Evolutionary conservation across 1,140 invertebrate genomes (phyloP).

Genomic region (Brachionus calyciflorus): DNA sequence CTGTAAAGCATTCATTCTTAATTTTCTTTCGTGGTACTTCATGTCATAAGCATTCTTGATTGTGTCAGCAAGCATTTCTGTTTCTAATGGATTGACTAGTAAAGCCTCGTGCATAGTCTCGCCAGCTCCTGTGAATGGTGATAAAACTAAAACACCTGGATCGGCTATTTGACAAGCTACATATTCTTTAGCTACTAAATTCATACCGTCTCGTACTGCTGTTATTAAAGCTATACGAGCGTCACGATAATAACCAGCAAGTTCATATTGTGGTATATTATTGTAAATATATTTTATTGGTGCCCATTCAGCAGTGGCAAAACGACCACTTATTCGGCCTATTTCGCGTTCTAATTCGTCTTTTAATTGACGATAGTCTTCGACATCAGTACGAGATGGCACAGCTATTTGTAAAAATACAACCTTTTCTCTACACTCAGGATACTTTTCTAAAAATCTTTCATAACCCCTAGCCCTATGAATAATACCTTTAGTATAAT

Average conservation of each 20-base stretch:
- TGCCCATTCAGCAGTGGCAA: constrained; percentile 77
- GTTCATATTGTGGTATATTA: constrained; percentile 75
- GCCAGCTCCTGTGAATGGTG: constrained; percentile 80
- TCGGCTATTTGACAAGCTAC: constrained; percentile 85
- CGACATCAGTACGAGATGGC: constrained; percentile 80
- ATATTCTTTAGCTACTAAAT: constrained; percentile 86
- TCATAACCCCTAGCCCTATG: constrained; percentile 79
- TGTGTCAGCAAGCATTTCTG: constrained; percentile 78
- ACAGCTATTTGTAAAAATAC: constrained; percentile 79
- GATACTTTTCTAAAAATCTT: constrained; percentile 75
- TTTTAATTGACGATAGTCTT: constrained; percentile 83
- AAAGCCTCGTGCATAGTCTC: constrained; percentile 68
- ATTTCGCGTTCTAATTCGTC: constrained; percentile 84
- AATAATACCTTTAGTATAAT: constrained; percentile 85
- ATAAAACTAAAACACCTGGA: constrained; percentile 77
- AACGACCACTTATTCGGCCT: constrained; percentile 78
- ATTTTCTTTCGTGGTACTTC: constrained; percentile 77
- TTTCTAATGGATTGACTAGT: constrained; percentile 83
- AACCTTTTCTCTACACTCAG: constrained; percentile 76
- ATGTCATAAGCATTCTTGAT: constrained; percentile 81
- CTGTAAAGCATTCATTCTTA: constrained; percentile 79
- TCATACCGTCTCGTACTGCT: constrained; percentile 83
- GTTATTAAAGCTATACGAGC: constrained; percentile 80
- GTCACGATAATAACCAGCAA: constrained; percentile 75
- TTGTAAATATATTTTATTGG: constrained; percentile 86